Percentiles rank a stretch among this genome's conserved stretches.
Conservation (phyloP, 2,113 vertebrate genomes). For the Microtus montanus region DNA sequence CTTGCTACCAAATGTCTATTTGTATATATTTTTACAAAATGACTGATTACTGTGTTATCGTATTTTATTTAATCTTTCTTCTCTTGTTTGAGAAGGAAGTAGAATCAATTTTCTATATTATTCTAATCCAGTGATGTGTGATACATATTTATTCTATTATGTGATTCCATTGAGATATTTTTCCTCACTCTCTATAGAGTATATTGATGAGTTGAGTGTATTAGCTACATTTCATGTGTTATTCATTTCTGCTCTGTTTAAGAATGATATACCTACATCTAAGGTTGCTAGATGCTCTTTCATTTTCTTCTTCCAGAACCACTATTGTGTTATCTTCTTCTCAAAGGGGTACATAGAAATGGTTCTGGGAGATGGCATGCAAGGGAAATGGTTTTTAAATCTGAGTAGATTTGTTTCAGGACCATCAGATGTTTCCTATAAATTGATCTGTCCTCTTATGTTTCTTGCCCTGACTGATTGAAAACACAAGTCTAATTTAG, state of each 20-base stretch:
- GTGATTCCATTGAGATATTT: not conserved
- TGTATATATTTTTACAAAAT: not conserved
- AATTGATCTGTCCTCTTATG: not conserved
- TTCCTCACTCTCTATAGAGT: not conserved
- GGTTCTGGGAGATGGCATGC: not conserved
- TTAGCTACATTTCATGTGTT: not conserved
- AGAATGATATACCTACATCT: not conserved
- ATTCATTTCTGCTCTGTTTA: not conserved
- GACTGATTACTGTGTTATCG: not conserved
- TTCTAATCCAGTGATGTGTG: not conserved
- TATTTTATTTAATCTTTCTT: not conserved
- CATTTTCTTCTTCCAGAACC: not conserved
- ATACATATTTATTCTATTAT: not conserved
- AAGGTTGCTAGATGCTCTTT: not conserved
- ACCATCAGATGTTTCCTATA: not conserved
- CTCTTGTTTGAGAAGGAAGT: not conserved
- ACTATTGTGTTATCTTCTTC: not conserved
- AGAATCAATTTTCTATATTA: not conserved
- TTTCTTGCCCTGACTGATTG: not conserved
- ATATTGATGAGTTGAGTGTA: not conserved
- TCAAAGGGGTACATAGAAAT: not conserved
- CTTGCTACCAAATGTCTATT: not conserved
- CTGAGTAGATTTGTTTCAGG: not conserved
- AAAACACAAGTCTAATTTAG: not conserved
- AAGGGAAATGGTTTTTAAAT: not conserved